Evolutionary conservation across 2,888 invertebrate genomes (phyloP).

Genomic region (Cerastis leucographa): DNA sequence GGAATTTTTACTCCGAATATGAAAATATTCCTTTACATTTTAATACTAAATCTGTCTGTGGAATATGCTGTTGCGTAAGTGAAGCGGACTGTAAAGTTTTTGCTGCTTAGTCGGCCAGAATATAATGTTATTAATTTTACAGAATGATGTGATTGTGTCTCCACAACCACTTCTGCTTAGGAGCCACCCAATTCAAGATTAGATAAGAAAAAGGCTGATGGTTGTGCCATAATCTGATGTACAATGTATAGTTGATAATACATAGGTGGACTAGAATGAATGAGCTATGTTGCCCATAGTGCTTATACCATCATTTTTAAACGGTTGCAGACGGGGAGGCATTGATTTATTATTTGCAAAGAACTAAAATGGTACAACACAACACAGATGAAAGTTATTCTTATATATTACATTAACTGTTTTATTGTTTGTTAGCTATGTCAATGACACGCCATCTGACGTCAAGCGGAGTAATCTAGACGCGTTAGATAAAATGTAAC

Average conservation of each 20-base stretch:
- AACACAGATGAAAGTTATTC: constrained; percentile 11
- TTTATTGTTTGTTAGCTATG: constrained; percentile 14
- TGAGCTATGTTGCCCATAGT: background rate
- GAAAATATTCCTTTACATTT: constrained; percentile 30
- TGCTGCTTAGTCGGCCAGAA: background rate
- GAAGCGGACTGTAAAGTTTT: background rate
- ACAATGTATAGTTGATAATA: background rate
- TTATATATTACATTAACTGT: constrained; percentile 5
- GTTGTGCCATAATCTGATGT: background rate
- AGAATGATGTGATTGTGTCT: background rate
- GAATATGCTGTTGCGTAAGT: background rate
- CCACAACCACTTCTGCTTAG: background rate
- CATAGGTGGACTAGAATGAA: background rate
- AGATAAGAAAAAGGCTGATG: background rate
- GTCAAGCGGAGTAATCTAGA: constrained; percentile 33
- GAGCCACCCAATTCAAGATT: background rate
- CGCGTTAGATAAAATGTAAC: constrained; percentile 23
- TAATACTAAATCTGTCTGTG: constrained; percentile 1
- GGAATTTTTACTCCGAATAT: constrained; percentile 42
- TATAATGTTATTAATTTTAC: background rate
- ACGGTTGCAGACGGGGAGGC: background rate
- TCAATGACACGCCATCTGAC: constrained; percentile 33
- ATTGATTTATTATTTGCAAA: background rate
- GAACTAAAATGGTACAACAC: background rate
- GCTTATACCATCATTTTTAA: background rate